Evolutionary conservation across 1,140 invertebrate species (phyloP).

Genomic region (Lycorma delicatula): DNA sequence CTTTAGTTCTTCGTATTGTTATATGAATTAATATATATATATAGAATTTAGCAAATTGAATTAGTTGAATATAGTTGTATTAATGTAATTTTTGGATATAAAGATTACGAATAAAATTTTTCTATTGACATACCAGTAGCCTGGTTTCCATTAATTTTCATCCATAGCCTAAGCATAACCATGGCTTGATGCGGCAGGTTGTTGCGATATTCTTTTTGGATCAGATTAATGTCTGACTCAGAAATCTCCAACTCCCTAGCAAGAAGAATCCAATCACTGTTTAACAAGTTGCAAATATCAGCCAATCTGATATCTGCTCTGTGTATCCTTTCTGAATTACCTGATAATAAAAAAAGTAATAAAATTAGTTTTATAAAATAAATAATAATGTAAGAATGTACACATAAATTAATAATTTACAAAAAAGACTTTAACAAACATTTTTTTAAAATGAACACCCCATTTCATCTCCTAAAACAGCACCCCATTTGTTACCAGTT

Average conservation of each 20-base stretch:
- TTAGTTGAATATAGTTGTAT: too few species aligned
- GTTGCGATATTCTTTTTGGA: slow-evolving; percentile 75
- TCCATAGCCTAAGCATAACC: slow-evolving; percentile 86
- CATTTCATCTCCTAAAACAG: neutral
- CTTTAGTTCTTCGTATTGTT: too few species aligned
- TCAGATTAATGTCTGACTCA: slow-evolving; percentile 77
- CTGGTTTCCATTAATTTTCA: slow-evolving; percentile 37
- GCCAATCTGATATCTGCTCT: slow-evolving; percentile 73
- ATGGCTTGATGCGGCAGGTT: slow-evolving; percentile 84
- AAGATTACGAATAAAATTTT: too few species aligned
- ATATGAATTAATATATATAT: too few species aligned
- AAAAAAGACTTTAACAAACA: neutral
- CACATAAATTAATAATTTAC: too few species aligned
- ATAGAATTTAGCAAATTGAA: too few species aligned
- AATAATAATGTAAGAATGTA: slow-evolving; percentile 11
- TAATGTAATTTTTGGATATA: too few species aligned
- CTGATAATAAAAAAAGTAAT: slow-evolving; percentile 28
- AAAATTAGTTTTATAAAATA: neutral
- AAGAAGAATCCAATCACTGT: slow-evolving; percentile 84
- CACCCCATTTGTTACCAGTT: neutral
- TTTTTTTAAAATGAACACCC: too few species aligned
- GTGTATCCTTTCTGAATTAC: slow-evolving; percentile 58
- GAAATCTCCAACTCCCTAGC: slow-evolving; percentile 77
- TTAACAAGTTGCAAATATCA: slow-evolving; percentile 85
- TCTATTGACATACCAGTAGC: slow-evolving; percentile 44